A percentile compares a stretch with the other conserved stretches of the same genome.
phyloP scores from a whole-genome alignment of 2,888 invertebrate genomes.

The Latheticus oryzae region DNA sequence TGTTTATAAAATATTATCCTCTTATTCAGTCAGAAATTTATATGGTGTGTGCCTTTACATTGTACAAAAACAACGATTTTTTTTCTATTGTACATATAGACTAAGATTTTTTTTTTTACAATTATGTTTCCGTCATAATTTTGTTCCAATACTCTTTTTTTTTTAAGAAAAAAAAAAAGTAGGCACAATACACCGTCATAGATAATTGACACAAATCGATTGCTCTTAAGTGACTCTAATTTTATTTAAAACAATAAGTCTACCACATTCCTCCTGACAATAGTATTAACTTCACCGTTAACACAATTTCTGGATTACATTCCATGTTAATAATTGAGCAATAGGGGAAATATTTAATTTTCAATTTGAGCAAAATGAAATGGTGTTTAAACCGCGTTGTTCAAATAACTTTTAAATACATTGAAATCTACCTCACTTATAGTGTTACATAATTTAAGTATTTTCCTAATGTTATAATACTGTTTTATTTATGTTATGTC shows the following conservation, averaged over 20 bases:
- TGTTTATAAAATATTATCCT: constrained; percentile 51
- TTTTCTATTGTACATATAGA: constrained; percentile 39
- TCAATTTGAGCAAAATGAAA: constrained; percentile 21
- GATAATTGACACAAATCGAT: no score
- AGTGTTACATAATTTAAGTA: constrained; percentile 47
- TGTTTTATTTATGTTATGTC: constrained; percentile 58
- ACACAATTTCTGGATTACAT: no score
- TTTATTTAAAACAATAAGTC: no score
- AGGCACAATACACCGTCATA: constrained; percentile 11
- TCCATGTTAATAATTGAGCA: constrained; percentile 36
- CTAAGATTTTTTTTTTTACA: constrained; percentile 40
- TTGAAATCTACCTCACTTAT: constrained; percentile 61
- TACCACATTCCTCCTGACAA: constrained; percentile 39
- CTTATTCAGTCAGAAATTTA: constrained; percentile 51
- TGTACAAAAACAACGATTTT: constrained; percentile 56
- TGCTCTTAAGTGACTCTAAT: no score
- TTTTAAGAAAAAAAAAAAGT: no score
- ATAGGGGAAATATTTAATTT: constrained; percentile 36
- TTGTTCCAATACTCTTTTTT: no score
- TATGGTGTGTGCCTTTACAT: constrained; percentile 60
- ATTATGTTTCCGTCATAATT: constrained; percentile 41
- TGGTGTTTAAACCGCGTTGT: constrained; percentile 45
- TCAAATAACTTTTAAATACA: constrained; percentile 55
- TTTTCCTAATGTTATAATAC: constrained; percentile 56
- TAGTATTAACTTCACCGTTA: constrained; percentile 28